A percentile compares a stretch with the other conserved stretches of the same genome.
Conservation (phyloP, 2,888 invertebrate species). For the Andrena bucephala region DNA sequence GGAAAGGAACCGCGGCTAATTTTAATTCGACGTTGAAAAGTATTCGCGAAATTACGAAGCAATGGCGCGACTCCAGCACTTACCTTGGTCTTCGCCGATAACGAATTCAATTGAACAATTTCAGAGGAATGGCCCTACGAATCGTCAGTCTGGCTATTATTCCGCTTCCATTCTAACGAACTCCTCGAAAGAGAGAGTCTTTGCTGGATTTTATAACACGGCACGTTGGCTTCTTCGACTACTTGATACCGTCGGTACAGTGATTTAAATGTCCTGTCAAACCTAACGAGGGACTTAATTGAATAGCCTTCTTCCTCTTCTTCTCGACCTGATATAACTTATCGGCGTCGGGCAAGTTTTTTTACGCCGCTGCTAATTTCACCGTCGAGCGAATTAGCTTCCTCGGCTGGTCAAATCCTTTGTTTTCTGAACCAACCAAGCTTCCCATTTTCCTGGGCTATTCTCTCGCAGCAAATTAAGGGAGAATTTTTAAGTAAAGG, state of each 20-base stretch:
- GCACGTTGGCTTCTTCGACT: constrained; percentile 35
- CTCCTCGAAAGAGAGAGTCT: constrained; percentile 14
- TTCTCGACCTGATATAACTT: constrained; percentile 42
- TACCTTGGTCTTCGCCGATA: not conserved
- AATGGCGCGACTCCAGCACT: not conserved
- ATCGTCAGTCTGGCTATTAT: not conserved
- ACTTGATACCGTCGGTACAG: constrained; percentile 54
- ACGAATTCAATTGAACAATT: constrained; percentile 20
- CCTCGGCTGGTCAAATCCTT: constrained; percentile 5
- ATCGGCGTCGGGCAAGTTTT: constrained; percentile 46
- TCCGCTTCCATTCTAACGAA: constrained; percentile 21
- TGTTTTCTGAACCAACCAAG: not conserved
- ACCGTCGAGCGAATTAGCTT: constrained; percentile 46
- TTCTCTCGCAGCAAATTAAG: too few relatives aligned
- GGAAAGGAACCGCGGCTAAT: not conserved
- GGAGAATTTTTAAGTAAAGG: too few relatives aligned
- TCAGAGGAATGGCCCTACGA: not conserved
- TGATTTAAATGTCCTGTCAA: constrained; percentile 64
- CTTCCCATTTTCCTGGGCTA: not conserved
- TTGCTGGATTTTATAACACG: constrained; percentile 38
- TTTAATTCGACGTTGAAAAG: not conserved
- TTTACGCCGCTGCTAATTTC: constrained; percentile 53
- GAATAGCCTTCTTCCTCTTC: constrained; percentile 35
- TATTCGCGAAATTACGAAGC: not conserved
- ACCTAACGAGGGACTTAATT: constrained; percentile 62